These are phyloP conservation scores for Hymenochirus boettgeri DNA, from an alignment of 2,113 vertebrate species.

Conservation along the genomic window DNA sequence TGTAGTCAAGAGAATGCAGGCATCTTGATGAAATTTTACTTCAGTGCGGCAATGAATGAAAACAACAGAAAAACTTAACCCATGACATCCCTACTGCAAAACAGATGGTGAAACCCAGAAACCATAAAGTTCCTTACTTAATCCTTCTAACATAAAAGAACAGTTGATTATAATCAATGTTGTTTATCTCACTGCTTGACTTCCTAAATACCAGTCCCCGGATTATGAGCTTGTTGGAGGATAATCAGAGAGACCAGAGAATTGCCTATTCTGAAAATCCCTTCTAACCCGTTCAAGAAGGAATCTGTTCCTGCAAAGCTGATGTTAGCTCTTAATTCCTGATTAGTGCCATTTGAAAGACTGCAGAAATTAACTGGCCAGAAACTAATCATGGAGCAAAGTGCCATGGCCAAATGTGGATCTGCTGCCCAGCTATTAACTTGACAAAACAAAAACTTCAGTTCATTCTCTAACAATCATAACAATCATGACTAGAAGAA, in stretches of 20 bases:
- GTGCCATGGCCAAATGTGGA: conserved; percentile 15
- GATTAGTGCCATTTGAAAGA: conserved; percentile 72
- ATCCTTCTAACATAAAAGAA: conserved; percentile 60
- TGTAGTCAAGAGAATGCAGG: conserved; percentile 48
- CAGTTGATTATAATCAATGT: conserved; percentile 77
- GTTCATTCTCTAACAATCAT: neutral
- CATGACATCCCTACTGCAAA: conserved; percentile 47
- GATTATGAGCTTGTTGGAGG: conserved; percentile 80
- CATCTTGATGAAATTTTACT: neutral
- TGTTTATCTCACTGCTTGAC: conserved; percentile 84
- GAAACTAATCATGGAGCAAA: conserved; percentile 66
- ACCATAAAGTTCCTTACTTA: conserved; percentile 36
- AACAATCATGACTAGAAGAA: too few species aligned
- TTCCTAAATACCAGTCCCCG: conserved; percentile 75
- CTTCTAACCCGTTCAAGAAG: conserved; percentile 57
- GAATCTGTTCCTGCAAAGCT: conserved; percentile 59
- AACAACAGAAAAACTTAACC: conserved; percentile 51
- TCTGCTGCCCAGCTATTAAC: conserved; percentile 42
- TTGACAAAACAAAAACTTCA: conserved; percentile 11
- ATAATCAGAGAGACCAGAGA: conserved; percentile 78
- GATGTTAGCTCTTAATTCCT: conserved; percentile 74
- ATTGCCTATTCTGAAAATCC: conserved; percentile 81
- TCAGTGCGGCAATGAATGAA: conserved; percentile 15
- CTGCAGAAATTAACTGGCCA: conserved; percentile 72
- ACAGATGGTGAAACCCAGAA: conserved; percentile 64